These are phyloP conservation scores for Trisateles emortualis DNA, from an alignment of 2,888 invertebrate species.

Conservation along the genomic window DNA sequence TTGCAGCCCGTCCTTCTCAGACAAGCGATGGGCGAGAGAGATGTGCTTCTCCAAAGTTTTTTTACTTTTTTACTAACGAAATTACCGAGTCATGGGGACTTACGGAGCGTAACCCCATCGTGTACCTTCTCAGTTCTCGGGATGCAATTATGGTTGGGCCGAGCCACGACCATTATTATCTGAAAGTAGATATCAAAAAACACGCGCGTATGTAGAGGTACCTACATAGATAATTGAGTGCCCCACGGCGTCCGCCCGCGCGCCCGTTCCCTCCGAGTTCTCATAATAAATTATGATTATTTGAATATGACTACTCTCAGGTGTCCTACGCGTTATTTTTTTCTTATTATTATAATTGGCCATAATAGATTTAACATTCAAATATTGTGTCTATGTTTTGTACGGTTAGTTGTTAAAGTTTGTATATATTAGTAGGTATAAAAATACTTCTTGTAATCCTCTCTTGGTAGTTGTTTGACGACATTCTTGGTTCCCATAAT, in stretches of 20 bases:
- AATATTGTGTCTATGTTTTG: background rate
- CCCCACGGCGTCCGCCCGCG: conserved; percentile 39
- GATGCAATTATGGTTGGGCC: conserved; percentile 76
- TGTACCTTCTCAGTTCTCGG: conserved; percentile 78
- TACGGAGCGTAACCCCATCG: conserved; percentile 75
- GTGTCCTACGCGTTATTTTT: conserved; percentile 8
- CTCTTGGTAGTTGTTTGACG: conserved; percentile 10
- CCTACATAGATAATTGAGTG: conserved; percentile 60
- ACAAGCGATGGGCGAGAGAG: conserved; percentile 50
- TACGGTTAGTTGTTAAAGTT: background rate
- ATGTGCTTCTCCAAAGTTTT: conserved; percentile 33
- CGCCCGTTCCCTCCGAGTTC: conserved; percentile 22
- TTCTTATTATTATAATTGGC: background rate
- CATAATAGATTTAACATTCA: background rate
- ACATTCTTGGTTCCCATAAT: conserved; percentile 8
- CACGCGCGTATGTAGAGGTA: conserved; percentile 37
- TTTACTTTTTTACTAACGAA: conserved; percentile 61
- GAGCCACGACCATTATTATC: conserved; percentile 59
- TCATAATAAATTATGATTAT: conserved; percentile 31
- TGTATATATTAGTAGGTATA: no score
- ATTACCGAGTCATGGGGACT: conserved; percentile 73
- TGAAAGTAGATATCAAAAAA: conserved; percentile 62
- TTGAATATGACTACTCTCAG: conserved; percentile 11
- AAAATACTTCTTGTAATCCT: background rate
- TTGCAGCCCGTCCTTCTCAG: conserved; percentile 56